Conservation (phyloP, 2,113 vertebrate genomes). For the Dasyprocta punctata region DNA sequence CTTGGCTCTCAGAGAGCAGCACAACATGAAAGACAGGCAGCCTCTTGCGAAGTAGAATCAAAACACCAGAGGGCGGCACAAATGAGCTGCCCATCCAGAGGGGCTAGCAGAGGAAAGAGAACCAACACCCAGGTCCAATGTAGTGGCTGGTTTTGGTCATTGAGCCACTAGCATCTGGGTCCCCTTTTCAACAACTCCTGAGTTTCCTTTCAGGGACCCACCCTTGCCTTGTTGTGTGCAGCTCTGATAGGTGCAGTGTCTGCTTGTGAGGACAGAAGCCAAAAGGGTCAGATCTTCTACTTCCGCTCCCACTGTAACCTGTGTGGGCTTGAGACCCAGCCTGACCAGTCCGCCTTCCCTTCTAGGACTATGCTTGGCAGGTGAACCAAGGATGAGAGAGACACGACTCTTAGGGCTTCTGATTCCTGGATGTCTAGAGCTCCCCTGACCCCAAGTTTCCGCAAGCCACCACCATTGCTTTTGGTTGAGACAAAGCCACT, state of each 20-base stretch:
- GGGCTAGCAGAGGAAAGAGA: background rate
- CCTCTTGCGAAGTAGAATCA: background rate
- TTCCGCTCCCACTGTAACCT: background rate
- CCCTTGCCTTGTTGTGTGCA: background rate
- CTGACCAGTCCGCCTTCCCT: background rate
- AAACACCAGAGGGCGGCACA: background rate
- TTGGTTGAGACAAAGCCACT: background rate
- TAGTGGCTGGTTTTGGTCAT: background rate
- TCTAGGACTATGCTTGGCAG: background rate
- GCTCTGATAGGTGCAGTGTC: background rate
- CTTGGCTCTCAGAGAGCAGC: background rate
- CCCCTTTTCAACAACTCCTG: background rate
- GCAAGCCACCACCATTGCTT: background rate
- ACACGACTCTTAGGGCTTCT: background rate
- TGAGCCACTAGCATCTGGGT: background rate
- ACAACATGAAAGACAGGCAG: background rate
- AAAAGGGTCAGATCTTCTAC: background rate
- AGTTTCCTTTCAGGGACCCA: background rate
- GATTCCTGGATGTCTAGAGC: background rate
- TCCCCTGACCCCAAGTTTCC: background rate
- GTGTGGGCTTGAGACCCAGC: background rate
- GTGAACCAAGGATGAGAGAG: background rate
- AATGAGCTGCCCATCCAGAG: background rate
- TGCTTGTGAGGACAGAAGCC: background rate
- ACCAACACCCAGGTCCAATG: background rate